A percentile compares a stretch with the other conserved stretches of the same genome.
These are phyloP conservation scores for Peribatodes rhomboidaria DNA, from an alignment of 2,888 invertebrate genomes.

Conservation along the genomic window DNA sequence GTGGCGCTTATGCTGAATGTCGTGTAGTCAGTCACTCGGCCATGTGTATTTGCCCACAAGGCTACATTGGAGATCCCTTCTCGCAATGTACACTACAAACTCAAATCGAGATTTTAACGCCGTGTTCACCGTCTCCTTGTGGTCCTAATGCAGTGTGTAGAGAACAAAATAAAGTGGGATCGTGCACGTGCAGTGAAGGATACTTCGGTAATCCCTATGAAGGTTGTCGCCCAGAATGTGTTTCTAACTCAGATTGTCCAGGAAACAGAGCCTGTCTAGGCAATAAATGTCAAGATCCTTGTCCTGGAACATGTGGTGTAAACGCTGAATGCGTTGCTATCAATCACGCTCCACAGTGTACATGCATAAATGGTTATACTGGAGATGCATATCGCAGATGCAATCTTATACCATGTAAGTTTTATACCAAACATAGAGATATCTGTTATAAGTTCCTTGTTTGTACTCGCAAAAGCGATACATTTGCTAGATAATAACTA, in stretches of 20 bases:
- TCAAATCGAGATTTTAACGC: constrained; percentile 84
- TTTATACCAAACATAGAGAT: constrained; percentile 10
- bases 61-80: constrained; percentile 89
- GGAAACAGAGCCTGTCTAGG: constrained; percentile 90
- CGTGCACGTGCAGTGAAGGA: constrained; percentile 89
- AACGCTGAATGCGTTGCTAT: constrained; percentile 91
- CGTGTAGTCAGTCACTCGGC: constrained; percentile 92
- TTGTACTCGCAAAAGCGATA: not conserved
- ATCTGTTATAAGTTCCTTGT: not conserved
- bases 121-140: constrained; percentile 90
- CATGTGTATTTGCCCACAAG: constrained; percentile 90
- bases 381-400: constrained; percentile 88
- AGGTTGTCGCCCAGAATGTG: constrained; percentile 92
- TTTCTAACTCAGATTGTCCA: constrained; percentile 90
- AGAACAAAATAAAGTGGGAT: constrained; percentile 89
- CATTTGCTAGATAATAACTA: constrained; percentile 4
- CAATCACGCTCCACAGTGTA: constrained; percentile 90
- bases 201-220: constrained; percentile 92
- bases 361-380: constrained; percentile 88
- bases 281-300: constrained; percentile 92
- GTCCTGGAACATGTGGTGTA: constrained; percentile 91
- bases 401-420: constrained; percentile 73
- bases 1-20: constrained; percentile 91
- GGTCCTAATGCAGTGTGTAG: constrained; percentile 90
- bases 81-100: constrained; percentile 83